A percentile compares a stretch with the other conserved stretches of the same genome.
Evolutionary conservation across 2,888 invertebrate species (phyloP).

Genomic region (Hanleya hanleyi): DNA sequence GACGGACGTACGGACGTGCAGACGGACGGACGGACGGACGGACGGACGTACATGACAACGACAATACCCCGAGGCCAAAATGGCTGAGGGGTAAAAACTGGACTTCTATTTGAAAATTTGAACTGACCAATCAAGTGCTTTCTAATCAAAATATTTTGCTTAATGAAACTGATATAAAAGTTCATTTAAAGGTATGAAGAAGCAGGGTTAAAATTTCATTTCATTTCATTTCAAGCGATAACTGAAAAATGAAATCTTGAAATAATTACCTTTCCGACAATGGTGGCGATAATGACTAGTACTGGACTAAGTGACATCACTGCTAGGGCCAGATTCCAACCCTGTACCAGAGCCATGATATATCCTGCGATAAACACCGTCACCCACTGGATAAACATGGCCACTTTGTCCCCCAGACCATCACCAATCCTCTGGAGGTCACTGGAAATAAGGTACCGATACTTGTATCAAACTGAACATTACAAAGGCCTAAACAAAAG

Average conservation of each 20-base stretch:
- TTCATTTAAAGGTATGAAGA: not conserved
- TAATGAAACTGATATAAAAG: conserved; percentile 21
- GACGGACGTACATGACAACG: too few relatives aligned
- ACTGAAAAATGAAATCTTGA: too few relatives aligned
- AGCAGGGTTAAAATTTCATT: not conserved
- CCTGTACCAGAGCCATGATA: conserved; percentile 73
- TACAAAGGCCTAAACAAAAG: too few relatives aligned
- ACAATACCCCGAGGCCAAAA: too few relatives aligned
- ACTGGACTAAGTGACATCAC: conserved; percentile 75
- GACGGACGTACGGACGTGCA: too few relatives aligned
- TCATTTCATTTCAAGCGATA: not conserved
- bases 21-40: too few relatives aligned
- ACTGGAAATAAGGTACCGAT: conserved; percentile 67
- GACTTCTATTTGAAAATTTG: too few relatives aligned
- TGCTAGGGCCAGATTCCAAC: conserved; percentile 77
- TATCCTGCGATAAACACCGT: conserved; percentile 74
- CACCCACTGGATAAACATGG: conserved; percentile 73
- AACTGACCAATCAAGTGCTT: too few relatives aligned
- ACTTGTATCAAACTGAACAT: too few relatives aligned
- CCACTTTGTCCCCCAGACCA: conserved; percentile 76
- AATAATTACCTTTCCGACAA: conserved; percentile 38
- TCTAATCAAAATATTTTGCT: conserved; percentile 60
- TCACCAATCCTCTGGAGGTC: conserved; percentile 76
- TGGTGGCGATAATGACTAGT: conserved; percentile 34
- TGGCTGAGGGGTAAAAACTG: too few relatives aligned